These are phyloP conservation scores for Malaclemys terrapin DNA, from an alignment of 2,113 vertebrate species.

Conservation along the genomic window DNA sequence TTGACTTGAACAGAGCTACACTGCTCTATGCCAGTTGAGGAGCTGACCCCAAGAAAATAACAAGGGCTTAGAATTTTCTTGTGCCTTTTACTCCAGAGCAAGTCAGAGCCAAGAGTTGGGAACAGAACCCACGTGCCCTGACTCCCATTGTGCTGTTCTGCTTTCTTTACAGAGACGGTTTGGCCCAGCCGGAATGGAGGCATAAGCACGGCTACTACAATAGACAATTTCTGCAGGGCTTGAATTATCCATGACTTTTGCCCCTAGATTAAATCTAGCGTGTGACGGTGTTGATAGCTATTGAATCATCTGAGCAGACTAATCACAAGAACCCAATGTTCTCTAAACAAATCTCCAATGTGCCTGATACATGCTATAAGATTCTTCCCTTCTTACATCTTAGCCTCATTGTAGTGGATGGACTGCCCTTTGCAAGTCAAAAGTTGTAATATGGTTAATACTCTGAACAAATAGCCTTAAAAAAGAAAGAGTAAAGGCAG, in stretches of 20 bases:
- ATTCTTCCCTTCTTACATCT: conserved; percentile 24
- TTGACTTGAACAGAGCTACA: background rate
- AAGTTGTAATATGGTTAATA: background rate
- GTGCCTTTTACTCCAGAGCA: background rate
- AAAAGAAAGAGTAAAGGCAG: background rate
- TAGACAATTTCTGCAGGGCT: conserved; percentile 35
- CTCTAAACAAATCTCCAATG: conserved; percentile 45
- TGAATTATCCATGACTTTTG: conserved; percentile 67
- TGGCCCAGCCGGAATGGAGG: background rate
- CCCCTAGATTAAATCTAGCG: conserved; percentile 69
- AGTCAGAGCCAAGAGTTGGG: background rate
- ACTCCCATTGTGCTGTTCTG: background rate
- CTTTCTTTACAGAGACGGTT: background rate
- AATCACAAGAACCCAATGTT: conserved; percentile 62
- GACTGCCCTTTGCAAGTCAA: conserved; percentile 45
- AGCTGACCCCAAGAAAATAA: background rate
- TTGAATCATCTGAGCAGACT: conserved; percentile 53
- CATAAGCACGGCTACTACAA: background rate
- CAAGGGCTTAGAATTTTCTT: background rate
- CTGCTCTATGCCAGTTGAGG: background rate
- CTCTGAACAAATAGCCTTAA: background rate
- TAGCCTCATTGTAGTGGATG: conserved; percentile 36
- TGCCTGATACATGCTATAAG: background rate
- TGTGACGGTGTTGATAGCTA: conserved; percentile 65
- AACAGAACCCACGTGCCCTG: background rate